Evolutionary conservation across 2,113 vertebrate genomes (phyloP), one percentile per base, ranked within the genome.

Genomic region (Oncorhynchus masou): DNA sequence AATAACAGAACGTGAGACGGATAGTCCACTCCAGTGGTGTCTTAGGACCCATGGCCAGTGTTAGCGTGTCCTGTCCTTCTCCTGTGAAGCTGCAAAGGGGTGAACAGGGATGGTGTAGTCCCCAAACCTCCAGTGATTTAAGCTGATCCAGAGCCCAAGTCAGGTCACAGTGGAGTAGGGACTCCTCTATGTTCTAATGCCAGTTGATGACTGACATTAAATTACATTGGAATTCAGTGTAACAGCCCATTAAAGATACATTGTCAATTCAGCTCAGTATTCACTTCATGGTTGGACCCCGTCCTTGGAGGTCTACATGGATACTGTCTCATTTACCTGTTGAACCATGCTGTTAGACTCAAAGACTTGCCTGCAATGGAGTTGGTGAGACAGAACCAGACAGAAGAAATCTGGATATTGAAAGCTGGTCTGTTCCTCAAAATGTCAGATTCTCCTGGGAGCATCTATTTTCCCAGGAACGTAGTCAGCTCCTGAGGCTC

Each of bases 311-410:
- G 51, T 15, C 51, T 19, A 5, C 51, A 54, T 73, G 79, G 69
- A 65, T 67, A 75, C 27, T 54, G 60, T 62, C 1, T 62, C 20
- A 24, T 60, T 59, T 39, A 48, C 71, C 75, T 74, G 68, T 70
- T 74, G 79, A 81, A 79, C 68, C 3, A 71, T 66, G 60, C 82
- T 77, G 82, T 83, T 84, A 81, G 80, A 83, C 75, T 79, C 80
- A 48, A 79, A 81, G 72, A 68, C 78, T 68, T 74, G 29, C 68
- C 71, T 64, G 22, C 62, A n/a, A 57, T 57, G 54, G 54, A 57
- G 54, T 19, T 15, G 54, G 4, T 29, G 65, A 67, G 65, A 31
- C 12, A 29, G n/a, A 25, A 25, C 16, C 16, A 27, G 64, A 29
- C 24, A 64, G 62, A 64, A 81, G 77, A 64, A 66, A 9, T 70